Base-by-base conservation (phyloP, 2,888 invertebrate genomes). In the Keiferia lycopersicella region DNA sequence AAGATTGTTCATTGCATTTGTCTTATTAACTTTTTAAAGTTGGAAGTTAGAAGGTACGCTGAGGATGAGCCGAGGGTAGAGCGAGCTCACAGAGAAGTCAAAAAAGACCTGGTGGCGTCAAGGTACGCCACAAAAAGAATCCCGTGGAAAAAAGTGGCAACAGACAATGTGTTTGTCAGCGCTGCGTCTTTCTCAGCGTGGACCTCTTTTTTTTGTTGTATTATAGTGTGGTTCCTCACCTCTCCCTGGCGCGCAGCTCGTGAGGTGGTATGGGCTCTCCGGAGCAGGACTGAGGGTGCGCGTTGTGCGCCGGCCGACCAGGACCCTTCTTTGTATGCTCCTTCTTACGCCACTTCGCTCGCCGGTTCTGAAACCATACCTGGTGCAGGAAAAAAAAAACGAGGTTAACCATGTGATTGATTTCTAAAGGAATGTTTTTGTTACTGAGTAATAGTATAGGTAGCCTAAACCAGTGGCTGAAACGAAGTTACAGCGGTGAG, bases 321-420 rank as follows among this genome's bases (percentile, higher is more conserved):
- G 99, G 99, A 18, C 99, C 99, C 86, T 99, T 99, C 91, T 98
- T 98, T 65, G 99, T 99, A 92, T 99, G 98, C 88, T 99, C 99
- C 91, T 98, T 98, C 93, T 99, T 99, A 68, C 99, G 94, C 98
- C 99, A 99, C 88, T 99, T 99, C 61, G 99, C 99, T 67, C 99
- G 94, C 41, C 99, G 94, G 92, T 99, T 99, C 93, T 99, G 99
- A 92, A 99, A 99, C 99, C 99, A 99, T 69, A 99, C 99, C 99
- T 99, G 94, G 16, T 62, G 61, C 65, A 75, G 65, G 65, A 75
- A 70, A 75, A 70, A 65, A 73, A 66, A 63, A 8, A 63, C 10
- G 11, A 20, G 8, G 2, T 58, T 10, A 58, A 18, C 16, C 1
- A 34, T 34, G 26, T n/a, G n/a, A n/a, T n/a, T n/a, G n/a, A n/a